These are phyloP conservation scores for Piscicola geometra DNA, from an alignment of 2,888 invertebrate genomes.

Conservation along the genomic window DNA sequence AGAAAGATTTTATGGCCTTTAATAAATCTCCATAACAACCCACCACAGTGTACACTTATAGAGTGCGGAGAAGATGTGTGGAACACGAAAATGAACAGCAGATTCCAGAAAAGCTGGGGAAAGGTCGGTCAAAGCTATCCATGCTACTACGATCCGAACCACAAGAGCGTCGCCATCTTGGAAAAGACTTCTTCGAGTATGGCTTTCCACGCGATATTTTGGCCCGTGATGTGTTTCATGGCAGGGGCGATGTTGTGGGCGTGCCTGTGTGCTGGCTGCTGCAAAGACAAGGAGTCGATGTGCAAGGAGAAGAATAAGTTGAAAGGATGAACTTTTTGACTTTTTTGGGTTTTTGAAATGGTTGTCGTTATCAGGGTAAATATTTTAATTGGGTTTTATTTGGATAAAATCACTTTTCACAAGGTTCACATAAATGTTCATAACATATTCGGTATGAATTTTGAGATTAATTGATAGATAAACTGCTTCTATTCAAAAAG, in stretches of 20 bases:
- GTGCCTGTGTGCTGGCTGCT: slow-evolving; percentile 43
- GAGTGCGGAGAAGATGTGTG: slow-evolving; percentile 43
- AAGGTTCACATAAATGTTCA: too few relatives aligned
- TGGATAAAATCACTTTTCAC: too few relatives aligned
- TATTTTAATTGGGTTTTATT: too few relatives aligned
- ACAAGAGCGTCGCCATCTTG: slow-evolving; percentile 35
- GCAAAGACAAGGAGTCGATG: slow-evolving; percentile 36
- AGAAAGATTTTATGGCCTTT: too few relatives aligned
- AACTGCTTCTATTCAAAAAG: too few relatives aligned
- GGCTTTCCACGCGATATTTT: slow-evolving; percentile 41
- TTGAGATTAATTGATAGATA: too few relatives aligned
- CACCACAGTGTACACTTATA: slow-evolving; percentile 40
- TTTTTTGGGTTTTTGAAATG: too few relatives aligned
- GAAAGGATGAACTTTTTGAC: neutral
- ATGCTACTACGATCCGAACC: slow-evolving; percentile 40
- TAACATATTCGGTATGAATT: too few relatives aligned
- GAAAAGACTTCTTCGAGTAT: slow-evolving; percentile 33
- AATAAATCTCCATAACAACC: neutral
- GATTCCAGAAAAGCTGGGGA: slow-evolving; percentile 40
- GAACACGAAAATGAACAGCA: slow-evolving; percentile 41
- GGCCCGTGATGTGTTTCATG: slow-evolving; percentile 41
- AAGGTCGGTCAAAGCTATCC: slow-evolving; percentile 33
- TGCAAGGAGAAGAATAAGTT: slow-evolving; percentile 29
- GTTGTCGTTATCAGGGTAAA: too few relatives aligned
- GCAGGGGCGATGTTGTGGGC: slow-evolving; percentile 41